Evolutionary conservation across 2,888 invertebrate genomes (phyloP), one percentile per base, ranked within the genome.

Genomic region (Yponomeuta evonymella): DNA sequence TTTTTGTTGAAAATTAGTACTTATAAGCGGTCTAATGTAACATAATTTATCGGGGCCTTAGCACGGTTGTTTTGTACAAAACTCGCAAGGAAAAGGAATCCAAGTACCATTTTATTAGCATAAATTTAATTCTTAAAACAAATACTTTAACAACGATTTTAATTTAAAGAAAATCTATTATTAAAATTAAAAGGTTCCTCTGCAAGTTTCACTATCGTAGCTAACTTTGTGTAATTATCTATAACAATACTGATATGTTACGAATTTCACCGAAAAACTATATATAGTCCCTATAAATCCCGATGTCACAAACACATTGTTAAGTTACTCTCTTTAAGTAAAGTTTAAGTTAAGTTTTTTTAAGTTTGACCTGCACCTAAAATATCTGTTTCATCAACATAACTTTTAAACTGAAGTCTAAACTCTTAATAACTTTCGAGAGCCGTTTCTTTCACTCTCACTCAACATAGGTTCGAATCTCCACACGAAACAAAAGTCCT

Each of bases 201-300:
- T 12, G 12, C 15, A 3, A 51, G 12, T 8, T 43, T 5, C 9
- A 43, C 1, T 1, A 8, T 43, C 8, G 43, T 8, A 69, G 33
- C 69, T 69, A 33, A 15, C 15, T 58, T 58, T 4, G 15, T 5
- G n/a, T 68, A 48, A 68, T 58, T 33, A 12, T 23, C 48, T 11
- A 36, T 70, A 23, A 70, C 23, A 68, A 75, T 76, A 77, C 76
- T 77, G 79, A 78, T 77, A 79, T 78, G 79, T 76, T 72, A 72
- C 65, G 15, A 15, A 58, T 58, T 58, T 58, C 51, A 58, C 51
- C 3, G 3, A 58, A 15, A 58, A 15, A 58, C 15, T 58, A 58
- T 58, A 9, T 58, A 58, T 58, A 9, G 51, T 58, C 51, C 1
- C 9, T 43, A 8, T 33, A 43, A 43, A 43, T 43, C 43, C 43